Conservation (phyloP, 1,140 invertebrate species). For the Oryctes rhinoceros region DNA sequence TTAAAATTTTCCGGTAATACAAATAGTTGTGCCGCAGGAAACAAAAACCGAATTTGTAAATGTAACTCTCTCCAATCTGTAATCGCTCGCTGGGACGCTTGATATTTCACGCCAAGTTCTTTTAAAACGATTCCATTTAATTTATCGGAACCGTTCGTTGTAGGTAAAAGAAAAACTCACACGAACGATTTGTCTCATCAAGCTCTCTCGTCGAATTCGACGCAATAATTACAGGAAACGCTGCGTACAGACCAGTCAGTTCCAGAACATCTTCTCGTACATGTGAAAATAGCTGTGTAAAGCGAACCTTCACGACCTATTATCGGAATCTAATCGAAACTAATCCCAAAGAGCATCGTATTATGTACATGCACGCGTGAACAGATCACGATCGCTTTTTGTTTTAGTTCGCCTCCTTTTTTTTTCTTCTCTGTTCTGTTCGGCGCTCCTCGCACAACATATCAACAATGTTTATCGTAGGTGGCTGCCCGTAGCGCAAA, state of each 20-base stretch:
- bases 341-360: conserved; percentile 43
- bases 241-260: conserved; percentile 28
- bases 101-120: conserved; percentile 26
- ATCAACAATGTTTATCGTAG: conserved; percentile 55
- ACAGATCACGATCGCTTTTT: conserved; percentile 54
- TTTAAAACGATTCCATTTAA: conserved; percentile 32
- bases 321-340: conserved; percentile 36
- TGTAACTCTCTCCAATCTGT: background rate
- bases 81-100: background rate
- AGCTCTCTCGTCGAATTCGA: conserved; percentile 31
- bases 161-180: conserved; percentile 30
- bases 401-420: conserved; percentile 50
- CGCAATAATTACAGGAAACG: conserved; percentile 36
- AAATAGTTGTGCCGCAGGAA: background rate
- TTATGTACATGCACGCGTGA: conserved; percentile 57
- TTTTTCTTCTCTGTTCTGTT: conserved; percentile 38
- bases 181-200: conserved; percentile 34
- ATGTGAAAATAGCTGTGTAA: conserved; percentile 35
- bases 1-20: no score
- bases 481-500: conserved; percentile 47
- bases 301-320: conserved; percentile 35
- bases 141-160: conserved; percentile 21
- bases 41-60: background rate
- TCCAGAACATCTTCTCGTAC: conserved; percentile 22
- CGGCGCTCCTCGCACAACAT: conserved; percentile 42